Conservation (phyloP, 2,888 invertebrate genomes). For the Amiota communis region DNA sequence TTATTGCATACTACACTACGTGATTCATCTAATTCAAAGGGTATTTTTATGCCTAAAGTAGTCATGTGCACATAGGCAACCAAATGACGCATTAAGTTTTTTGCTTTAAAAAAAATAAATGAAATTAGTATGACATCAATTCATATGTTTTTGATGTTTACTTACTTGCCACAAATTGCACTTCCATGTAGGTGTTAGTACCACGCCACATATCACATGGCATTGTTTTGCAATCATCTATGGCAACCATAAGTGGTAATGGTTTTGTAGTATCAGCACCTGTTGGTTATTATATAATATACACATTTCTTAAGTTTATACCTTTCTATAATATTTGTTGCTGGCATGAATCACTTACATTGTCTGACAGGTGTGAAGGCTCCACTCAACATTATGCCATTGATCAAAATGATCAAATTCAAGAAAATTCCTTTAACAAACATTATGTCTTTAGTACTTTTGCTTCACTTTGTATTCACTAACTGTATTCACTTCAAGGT, state of each 20-base stretch:
- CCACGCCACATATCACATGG: conserved; percentile 62
- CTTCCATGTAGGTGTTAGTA: conserved; percentile 51
- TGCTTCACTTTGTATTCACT: conserved; percentile 18
- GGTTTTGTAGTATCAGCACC: conserved; percentile 49
- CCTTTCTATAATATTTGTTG: not conserved
- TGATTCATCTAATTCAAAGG: conserved; percentile 51
- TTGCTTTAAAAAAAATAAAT: conserved; percentile 43
- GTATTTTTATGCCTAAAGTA: conserved; percentile 56
- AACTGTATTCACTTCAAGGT: no score
- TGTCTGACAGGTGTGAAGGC: conserved; percentile 50
- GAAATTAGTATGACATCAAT: not conserved
- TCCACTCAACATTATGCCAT: not conserved
- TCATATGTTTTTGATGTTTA: conserved; percentile 10
- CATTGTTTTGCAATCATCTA: conserved; percentile 56
- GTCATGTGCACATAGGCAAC: conserved; percentile 53
- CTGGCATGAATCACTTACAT: conserved; percentile 46
- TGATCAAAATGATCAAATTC: conserved; percentile 34
- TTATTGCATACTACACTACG: conserved; percentile 65
- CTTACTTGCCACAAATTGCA: conserved; percentile 68
- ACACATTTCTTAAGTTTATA: conserved; percentile 3
- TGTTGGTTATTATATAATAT: conserved; percentile 39
- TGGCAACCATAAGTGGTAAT: conserved; percentile 59
- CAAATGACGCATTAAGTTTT: conserved; percentile 51
- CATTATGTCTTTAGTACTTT: conserved; percentile 35
- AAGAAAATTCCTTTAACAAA: conserved; percentile 22